Evolutionary conservation across 1,140 invertebrate genomes (phyloP), one percentile per base, ranked within the genome.

Genomic region (Ganaspis sp.): DNA sequence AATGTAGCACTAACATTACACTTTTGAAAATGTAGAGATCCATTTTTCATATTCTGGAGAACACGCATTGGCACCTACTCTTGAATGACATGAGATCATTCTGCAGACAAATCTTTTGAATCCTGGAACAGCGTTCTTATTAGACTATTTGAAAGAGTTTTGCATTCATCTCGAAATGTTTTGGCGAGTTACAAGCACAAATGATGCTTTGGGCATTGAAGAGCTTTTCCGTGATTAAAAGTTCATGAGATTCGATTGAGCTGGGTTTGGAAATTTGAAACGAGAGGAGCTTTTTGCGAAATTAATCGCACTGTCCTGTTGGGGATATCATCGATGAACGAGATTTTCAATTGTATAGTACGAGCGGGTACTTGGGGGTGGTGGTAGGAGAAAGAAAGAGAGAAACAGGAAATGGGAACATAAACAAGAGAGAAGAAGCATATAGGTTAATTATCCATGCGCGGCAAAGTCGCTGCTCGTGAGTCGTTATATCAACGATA

Each of bases 401-500:
- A 58, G 53, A 58, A 58, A 58, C 23, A 64, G 58, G 26, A 29
- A 49, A 49, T 49, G 58, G 58, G 23, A 29, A n/a, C 58, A 64
- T 64, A 64, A 64, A 64, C 58, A 64, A 64, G 58, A 64, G 58
- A 26, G 58, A 64, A 64, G 26, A 26, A 29, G 58, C 58, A 64
- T 64, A 64, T 29, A 64, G 58, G 58, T 64, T 64, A 64, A 64
- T 64, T 64, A 64, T 64, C 58, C 58, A 64, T 64, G 58, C 58
- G 58, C 58, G 26, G 26, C 58, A 29, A 49, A 49, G 45, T 49
- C 45, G 45, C 45, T 49, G 45, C n/a, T 49, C 45, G 23, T 23
- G 53, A 58, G 53, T 58, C 53, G 53, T 58, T 58, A 58, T 69
- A 38, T 76, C 70, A 73, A 73, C 49, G 42, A 73, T 38, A 37